Conservation (phyloP, 1,140 invertebrate species). For the Drosophila ohnishii region DNA sequence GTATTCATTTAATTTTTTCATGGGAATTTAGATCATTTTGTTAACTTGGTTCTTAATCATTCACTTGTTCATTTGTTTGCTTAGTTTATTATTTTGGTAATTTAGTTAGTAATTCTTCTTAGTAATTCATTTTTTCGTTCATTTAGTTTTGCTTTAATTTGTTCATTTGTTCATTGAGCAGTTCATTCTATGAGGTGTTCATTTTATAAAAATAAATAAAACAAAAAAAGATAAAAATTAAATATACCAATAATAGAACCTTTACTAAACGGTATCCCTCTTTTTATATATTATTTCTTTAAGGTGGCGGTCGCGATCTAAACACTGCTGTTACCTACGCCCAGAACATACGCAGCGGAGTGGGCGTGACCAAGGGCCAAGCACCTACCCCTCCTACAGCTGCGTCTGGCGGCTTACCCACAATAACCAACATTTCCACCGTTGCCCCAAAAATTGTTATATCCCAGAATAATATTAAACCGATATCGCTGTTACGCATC, state of each 20-base stretch:
- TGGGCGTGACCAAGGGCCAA: constrained; percentile 40
- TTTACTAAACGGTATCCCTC: background rate
- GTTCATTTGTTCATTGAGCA: background rate
- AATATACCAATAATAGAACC: background rate
- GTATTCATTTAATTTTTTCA: too few species aligned
- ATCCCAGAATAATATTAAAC: constrained; percentile 49
- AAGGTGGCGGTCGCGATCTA: constrained; percentile 91
- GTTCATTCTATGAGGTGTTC: background rate
- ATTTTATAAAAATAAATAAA: too few species aligned
- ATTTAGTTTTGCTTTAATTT: background rate
- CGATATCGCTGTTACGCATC: constrained; percentile 43
- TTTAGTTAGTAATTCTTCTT: background rate
- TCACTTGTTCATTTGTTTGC: background rate
- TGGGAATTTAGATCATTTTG: too few species aligned
- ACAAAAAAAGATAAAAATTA: background rate
- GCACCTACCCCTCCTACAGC: background rate
- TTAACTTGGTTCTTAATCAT: too few species aligned
- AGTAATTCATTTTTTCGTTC: background rate
- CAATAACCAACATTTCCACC: background rate
- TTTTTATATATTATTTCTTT: constrained; percentile 11
- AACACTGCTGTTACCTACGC: constrained; percentile 88
- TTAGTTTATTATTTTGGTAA: background rate
- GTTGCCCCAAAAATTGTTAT: constrained; percentile 34
- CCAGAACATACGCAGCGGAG: constrained; percentile 81
- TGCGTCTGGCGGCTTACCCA: constrained; percentile 2